Base-by-base conservation (phyloP, 2,888 invertebrate species). In the Bedellia somnulentella region DNA sequence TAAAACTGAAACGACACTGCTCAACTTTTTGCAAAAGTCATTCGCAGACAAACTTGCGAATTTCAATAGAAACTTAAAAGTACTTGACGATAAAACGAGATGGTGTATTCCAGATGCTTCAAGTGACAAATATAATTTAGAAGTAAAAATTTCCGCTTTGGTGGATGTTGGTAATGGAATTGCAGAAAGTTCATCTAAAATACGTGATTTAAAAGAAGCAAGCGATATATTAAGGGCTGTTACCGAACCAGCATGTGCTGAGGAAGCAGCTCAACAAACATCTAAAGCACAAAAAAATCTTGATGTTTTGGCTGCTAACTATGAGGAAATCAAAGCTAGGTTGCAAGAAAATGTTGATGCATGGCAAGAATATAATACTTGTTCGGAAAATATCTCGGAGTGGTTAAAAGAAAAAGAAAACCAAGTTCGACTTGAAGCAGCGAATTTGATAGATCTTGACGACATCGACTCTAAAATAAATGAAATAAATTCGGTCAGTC, bases 61-160 rank as follows among this genome's bases (percentile, higher is more conserved):
- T 51, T 78, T 93, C 21, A 87, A 90, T 45, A 81, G 93, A 43
- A 85, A 90, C 50, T 80, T 95, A 6, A 79, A 82, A 29, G 85
- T 88, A 2, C 84, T 89, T 39, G 86, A 87, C 37, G 95, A 96
- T 49, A 95, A 95, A 60, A 85, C 93, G 1, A 79, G 84, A 9
- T 95, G 95, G 93, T 96, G 95, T 55, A 81, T 86, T 47, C 91
- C 93, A 1, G 94, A 95, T 50, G 81, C 87, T 1, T 85, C 86
- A 17, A 93, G 91, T 47, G 95, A 96, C 50, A 87, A 87, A 54
- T 95, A 94, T 54, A 93, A 93, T 52, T 78, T 95, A 15, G 93
- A 95, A 73, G 91, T 93, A 0, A 96, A 96, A 64, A 80, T 87
- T 45, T 85, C 88, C 1, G 87, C 91, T 0, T 56, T 94, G 18